These are phyloP conservation scores for Enteromius trimaculatus DNA, from an alignment of 2,797 vertebrate species.

Conservation along the genomic window DNA sequence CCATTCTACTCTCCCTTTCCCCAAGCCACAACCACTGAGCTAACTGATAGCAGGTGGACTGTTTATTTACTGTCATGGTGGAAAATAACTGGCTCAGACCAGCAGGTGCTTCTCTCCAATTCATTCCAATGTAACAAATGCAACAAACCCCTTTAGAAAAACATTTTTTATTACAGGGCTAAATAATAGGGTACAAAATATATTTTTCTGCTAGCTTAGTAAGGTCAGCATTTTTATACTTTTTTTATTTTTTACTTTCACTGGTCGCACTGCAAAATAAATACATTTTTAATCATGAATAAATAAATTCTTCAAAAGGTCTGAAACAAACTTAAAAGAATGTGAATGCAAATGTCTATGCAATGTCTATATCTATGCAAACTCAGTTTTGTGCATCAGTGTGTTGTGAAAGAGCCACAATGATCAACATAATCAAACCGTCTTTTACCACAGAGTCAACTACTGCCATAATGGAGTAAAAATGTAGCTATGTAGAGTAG, in stretches of 20 bases:
- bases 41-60: conserved; percentile 48
- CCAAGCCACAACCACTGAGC: conserved; percentile 28
- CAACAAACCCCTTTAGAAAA: conserved; percentile 2
- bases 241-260: not conserved
- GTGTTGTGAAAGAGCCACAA: not conserved
- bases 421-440: not conserved
- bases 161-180: not conserved
- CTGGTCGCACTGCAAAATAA: not conserved
- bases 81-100: conserved; percentile 46
- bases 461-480: not conserved
- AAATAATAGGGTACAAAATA: not conserved
- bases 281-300: not conserved
- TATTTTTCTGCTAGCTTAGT: not conserved
- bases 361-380: not conserved
- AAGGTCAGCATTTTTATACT: too few relatives aligned
- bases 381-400: not conserved
- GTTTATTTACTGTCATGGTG: conserved; percentile 38
- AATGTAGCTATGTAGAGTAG: not conserved
- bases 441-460: not conserved
- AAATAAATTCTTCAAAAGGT: not conserved
- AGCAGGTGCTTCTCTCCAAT: conserved; percentile 27
- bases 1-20: conserved; percentile 28
- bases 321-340: not conserved
- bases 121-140: conserved; percentile 19
- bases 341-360: not conserved